phyloP scores from a whole-genome alignment of 2,113 vertebrate species.

The Percina caprodes region DNA sequence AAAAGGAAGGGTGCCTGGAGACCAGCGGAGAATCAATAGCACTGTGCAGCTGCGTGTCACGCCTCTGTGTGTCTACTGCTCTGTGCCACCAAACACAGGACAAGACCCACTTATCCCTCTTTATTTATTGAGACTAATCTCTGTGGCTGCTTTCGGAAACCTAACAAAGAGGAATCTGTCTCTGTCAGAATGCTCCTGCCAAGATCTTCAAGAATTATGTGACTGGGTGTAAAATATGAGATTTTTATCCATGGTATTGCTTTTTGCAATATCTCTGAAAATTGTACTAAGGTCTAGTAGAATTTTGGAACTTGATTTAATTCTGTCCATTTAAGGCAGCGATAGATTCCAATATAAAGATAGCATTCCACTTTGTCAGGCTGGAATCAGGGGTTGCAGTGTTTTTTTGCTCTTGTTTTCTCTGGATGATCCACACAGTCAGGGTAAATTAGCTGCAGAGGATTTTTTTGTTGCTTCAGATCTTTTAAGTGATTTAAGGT shows the following conservation, averaged over 20 bases:
- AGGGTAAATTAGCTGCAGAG: conserved; percentile 76
- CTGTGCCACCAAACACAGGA: conserved; percentile 78
- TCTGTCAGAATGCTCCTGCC: conserved; percentile 42
- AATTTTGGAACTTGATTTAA: conserved; percentile 52
- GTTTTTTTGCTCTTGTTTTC: conserved; percentile 64
- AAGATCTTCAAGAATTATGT: conserved; percentile 35
- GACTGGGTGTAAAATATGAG: conserved; percentile 35
- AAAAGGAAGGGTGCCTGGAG: conserved; percentile 77
- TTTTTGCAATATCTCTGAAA: conserved; percentile 37
- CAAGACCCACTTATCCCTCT: conserved; percentile 78
- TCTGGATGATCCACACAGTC: conserved; percentile 70
- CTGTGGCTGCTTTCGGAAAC: conserved; percentile 59
- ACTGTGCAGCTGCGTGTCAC: conserved; percentile 82
- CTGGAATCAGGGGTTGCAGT: conserved; percentile 55
- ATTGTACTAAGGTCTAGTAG: conserved; percentile 2
- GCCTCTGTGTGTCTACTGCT: conserved; percentile 76
- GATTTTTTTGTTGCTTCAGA: conserved; percentile 79
- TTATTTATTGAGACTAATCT: conserved; percentile 77
- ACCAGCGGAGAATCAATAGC: conserved; percentile 81
- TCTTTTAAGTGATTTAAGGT: conserved; percentile 85
- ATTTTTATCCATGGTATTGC: conserved; percentile 48
- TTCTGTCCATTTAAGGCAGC: conserved; percentile 31
- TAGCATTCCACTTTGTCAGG: conserved; percentile 39
- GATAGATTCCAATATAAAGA: conserved; percentile 41
- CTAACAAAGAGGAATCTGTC: conserved; percentile 59